phyloP scores from a whole-genome alignment of 1,140 invertebrate genomes.

The Microvelia longipes region DNA sequence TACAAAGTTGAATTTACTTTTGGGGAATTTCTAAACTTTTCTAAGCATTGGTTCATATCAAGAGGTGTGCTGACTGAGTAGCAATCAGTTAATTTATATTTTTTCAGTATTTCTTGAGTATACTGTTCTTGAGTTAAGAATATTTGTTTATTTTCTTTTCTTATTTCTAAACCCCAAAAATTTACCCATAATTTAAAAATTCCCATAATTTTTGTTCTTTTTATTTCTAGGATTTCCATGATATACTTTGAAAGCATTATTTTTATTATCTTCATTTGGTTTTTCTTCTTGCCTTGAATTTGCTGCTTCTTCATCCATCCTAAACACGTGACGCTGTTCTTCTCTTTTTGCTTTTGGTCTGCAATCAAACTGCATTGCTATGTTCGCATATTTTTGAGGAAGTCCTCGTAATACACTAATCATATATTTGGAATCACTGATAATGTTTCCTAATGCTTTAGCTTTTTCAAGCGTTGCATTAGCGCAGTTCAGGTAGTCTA shows the following conservation, averaged over 20 bases:
- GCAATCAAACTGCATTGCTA: not conserved
- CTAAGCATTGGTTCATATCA: too few species aligned
- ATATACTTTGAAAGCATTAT: too few species aligned
- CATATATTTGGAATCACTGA: not conserved
- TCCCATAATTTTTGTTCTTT: too few species aligned
- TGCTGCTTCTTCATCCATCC: not conserved
- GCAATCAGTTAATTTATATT: too few species aligned
- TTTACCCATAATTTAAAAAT: too few species aligned
- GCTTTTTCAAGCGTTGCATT: not conserved
- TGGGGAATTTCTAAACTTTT: not conserved
- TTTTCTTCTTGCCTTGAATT: not conserved
- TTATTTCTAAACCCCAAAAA: too few species aligned
- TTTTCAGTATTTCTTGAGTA: too few species aligned
- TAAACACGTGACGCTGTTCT: not conserved
- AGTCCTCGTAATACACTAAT: not conserved
- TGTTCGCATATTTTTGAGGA: not conserved
- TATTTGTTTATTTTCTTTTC: too few species aligned
- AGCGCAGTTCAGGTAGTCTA: not conserved
- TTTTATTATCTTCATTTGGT: not conserved
- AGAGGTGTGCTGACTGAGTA: too few species aligned
- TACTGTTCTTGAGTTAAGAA: too few species aligned
- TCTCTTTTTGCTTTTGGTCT: not conserved
- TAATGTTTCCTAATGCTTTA: not conserved
- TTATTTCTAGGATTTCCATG: too few species aligned
- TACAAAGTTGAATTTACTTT: not conserved